Evolutionary conservation across 2,888 invertebrate genomes (phyloP), one percentile per base, ranked within the genome.

Genomic region (Rutpela maculata): DNA sequence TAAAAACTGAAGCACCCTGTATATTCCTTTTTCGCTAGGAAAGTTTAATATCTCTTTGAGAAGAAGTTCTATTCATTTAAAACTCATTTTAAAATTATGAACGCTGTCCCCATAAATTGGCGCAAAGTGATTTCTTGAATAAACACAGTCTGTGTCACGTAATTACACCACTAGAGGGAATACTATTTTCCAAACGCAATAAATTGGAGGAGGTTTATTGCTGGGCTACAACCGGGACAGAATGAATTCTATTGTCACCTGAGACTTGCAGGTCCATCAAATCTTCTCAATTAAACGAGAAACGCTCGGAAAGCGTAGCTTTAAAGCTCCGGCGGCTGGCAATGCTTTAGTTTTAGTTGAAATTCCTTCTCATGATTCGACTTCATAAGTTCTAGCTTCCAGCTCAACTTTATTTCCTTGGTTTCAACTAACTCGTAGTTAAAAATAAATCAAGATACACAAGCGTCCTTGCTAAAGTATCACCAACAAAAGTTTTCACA

Each of bases 381-480:
- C 78, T 78, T 78, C 76, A 80, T 81, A 79, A 78, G 81, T 79
- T 78, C 55, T 43, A 56, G 59, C 70, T 57, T 31, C 71, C 38
- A 59, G 69, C 74, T 59, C 12, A 80, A 81, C 68, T 81, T 77
- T 76, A 73, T 66, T 75, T 70, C 62, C 59, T 74, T 68, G 79
- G 74, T 76, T 74, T 73, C 76, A 50, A 63, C 78, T 78, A 81
- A 80, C 76, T 81, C 69, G 77, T 76, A 78, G 78, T 82, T 80
- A 82, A 80, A 81, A 82, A 81, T 80, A 79, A 80, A 82, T 79
- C 79, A 70, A 79, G 76, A 78, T 80, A 56, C 75, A 75, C 68
- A 70, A 38, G 57, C 68, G 35, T 19, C n/a, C n/a, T 22, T 59
- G 35, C 67, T 56, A 75, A 77, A 78, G 76, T 78, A 77, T 78